A percentile compares a stretch with the other conserved stretches of the same genome.
Conservation (phyloP, 2,888 invertebrate species). For the Amiota communis region DNA sequence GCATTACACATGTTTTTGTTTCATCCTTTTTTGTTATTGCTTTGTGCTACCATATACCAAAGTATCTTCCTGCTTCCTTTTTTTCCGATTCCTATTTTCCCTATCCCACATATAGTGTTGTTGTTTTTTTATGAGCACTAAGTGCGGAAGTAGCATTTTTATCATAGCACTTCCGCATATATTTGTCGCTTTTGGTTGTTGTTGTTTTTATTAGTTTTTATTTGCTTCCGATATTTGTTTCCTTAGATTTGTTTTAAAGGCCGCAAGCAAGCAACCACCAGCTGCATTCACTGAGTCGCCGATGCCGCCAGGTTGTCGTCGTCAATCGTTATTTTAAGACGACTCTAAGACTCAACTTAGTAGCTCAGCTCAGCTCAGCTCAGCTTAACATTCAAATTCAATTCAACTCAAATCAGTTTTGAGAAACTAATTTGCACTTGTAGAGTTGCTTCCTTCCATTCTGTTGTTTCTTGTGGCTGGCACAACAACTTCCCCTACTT, state of each 20-base stretch:
- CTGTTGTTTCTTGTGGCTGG: background rate
- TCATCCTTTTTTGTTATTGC: background rate
- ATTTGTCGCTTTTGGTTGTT: constrained; percentile 18
- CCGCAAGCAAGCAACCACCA: background rate
- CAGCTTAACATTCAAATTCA: background rate
- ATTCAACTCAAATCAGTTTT: constrained; percentile 1
- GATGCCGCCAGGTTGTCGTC: no score
- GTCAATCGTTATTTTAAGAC: no score
- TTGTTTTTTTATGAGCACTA: constrained; percentile 14
- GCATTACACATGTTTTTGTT: constrained; percentile 6
- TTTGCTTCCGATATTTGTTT: constrained; percentile 57
- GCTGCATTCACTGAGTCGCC: constrained; percentile 9
- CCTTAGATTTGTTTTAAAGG: constrained; percentile 39
- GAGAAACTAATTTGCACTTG: constrained; percentile 34
- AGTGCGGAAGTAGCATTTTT: constrained; percentile 50
- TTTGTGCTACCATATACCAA: background rate
- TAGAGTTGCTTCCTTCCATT: background rate
- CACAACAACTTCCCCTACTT: background rate
- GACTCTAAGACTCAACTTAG: no score
- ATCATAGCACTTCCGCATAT: constrained; percentile 44
- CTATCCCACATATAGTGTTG: constrained; percentile 12
- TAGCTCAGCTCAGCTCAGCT: no score
- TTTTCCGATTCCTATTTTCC: background rate
- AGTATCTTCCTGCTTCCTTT: constrained; percentile 19
- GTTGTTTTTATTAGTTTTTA: constrained; percentile 54